Evolutionary conservation across 2,888 invertebrate species (phyloP), one percentile per base, ranked within the genome.

Genomic region (Perizoma affinitatum): DNA sequence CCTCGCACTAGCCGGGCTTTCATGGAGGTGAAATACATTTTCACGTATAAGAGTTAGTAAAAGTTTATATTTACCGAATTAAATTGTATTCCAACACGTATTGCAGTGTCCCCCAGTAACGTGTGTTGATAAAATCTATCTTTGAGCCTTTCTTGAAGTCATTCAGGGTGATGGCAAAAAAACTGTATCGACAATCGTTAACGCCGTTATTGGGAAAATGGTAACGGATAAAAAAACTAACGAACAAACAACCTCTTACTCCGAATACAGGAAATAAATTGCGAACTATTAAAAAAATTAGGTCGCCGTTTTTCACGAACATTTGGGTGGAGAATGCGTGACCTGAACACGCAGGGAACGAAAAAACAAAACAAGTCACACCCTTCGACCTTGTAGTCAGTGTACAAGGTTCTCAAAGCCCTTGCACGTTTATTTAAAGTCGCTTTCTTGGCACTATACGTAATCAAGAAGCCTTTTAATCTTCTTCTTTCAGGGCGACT

Each of bases 321-420:
- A 60, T 67, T 64, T 62, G 62, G 55, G 50, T 41, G 51, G 56
- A 55, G 48, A 61, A 50, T 50, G 52, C 59, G 60, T 61, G 56
- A 55, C 22, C 1, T 22, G 22, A 22, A 9, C 52, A 58, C 44
- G 58, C 55, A 48, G 59, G 47, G 54, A 58, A 59, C 48, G 34
- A 59, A 55, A 66, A 68, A 68, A 66, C 61, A 66, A 62, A 68
- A 58, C 65, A 67, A n/a, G 44, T 57, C 56, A 55, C 66, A 22
- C 38, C 64, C 60, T 61, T 57, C 54, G 63, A 64, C 66, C 68
- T 66, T 68, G 68, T 55, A 59, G 54, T 54, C 51, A 46, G 42
- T 51, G 49, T 62, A 36, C 54, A 55, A 45, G 58, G 55, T 58
- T 61, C 58, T 53, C 61, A 52, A 58, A 61, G 54, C 48, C 40